Conservation (phyloP, 37 sponge, comb jelly and placozoan genomes). For the Cladorhizidae sp. region DNA sequence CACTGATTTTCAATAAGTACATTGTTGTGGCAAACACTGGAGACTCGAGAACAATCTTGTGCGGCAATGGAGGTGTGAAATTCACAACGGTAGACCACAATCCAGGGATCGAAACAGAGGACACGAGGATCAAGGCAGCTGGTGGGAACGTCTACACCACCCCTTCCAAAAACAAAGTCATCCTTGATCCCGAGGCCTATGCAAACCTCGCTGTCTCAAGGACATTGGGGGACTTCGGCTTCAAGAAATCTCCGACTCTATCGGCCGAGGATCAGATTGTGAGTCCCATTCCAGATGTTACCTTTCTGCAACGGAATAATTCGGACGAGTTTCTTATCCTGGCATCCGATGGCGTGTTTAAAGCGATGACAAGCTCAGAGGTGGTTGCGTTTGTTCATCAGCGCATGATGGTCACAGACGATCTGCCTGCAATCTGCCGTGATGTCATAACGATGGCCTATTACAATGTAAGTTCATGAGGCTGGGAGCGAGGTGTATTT, state of each 20-base stretch:
- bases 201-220: slow-evolving; percentile 17
- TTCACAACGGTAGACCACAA: slow-evolving; percentile 16
- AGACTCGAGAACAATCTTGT: slow-evolving; percentile 15
- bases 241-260: neutral
- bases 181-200: slow-evolving; percentile 2
- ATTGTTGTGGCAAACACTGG: slow-evolving; percentile 16
- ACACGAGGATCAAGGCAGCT: slow-evolving; percentile 11
- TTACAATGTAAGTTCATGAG: slow-evolving; percentile 12
- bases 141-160: slow-evolving; percentile 23
- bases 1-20: neutral
- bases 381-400: slow-evolving; percentile 12
- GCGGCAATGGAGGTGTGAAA: neutral
- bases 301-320: neutral
- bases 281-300: slow-evolving; percentile 14
- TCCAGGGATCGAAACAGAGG: neutral
- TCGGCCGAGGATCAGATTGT: slow-evolving; percentile 2
- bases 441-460: slow-evolving; percentile 14
- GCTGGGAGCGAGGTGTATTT: no score
- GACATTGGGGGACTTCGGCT: slow-evolving; percentile 10
- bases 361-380: neutral
- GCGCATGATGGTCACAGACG: slow-evolving; percentile 1
- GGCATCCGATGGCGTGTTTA: slow-evolving; percentile 25
- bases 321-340: slow-evolving; percentile 19
- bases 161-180: slow-evolving; percentile 15
- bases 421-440: slow-evolving; percentile 7